A percentile compares a stretch with the other conserved stretches of the same genome.
phyloP scores from a whole-genome alignment of 2,113 vertebrate genomes.

The Ornithorhynchus anatinus region DNA sequence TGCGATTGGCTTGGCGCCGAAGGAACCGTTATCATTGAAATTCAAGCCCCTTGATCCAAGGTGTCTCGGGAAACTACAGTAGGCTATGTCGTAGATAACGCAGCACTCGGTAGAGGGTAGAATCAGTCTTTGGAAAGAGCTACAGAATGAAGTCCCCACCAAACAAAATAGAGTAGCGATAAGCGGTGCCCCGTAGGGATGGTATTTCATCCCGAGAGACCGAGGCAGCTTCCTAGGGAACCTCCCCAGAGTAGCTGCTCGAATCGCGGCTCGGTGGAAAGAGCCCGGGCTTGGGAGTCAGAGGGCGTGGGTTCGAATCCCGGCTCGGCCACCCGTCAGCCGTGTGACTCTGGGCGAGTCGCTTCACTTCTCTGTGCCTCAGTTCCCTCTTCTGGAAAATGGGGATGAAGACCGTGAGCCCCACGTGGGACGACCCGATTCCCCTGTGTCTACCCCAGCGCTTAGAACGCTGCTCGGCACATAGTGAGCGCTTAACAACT shows the following conservation, averaged over 20 bases:
- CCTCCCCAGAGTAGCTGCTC: neutral
- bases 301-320: too few relatives aligned
- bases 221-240: neutral
- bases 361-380: too few relatives aligned
- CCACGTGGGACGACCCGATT: too few relatives aligned
- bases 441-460: too few relatives aligned
- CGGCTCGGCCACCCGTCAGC: too few relatives aligned
- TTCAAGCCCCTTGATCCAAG: slow-evolving; percentile 49
- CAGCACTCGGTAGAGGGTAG: slow-evolving; percentile 1
- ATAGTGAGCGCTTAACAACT: too few relatives aligned
- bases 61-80: slow-evolving; percentile 29
- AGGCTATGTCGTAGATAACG: slow-evolving; percentile 10
- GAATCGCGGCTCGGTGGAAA: neutral
- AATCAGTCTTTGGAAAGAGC: slow-evolving; percentile 41
- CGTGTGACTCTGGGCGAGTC: too few relatives aligned
- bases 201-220: neutral
- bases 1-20: slow-evolving; percentile 45
- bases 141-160: slow-evolving; percentile 5
- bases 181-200: neutral
- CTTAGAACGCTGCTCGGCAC: too few relatives aligned
- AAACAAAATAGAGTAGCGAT: slow-evolving; percentile 36
- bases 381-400: too few relatives aligned
- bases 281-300: neutral
- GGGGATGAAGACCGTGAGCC: too few relatives aligned
- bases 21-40: slow-evolving; percentile 51